Evolutionary conservation across 2,113 vertebrate genomes (phyloP), one percentile per base, ranked within the genome.

Genomic region (Gymnarchus niloticus): DNA sequence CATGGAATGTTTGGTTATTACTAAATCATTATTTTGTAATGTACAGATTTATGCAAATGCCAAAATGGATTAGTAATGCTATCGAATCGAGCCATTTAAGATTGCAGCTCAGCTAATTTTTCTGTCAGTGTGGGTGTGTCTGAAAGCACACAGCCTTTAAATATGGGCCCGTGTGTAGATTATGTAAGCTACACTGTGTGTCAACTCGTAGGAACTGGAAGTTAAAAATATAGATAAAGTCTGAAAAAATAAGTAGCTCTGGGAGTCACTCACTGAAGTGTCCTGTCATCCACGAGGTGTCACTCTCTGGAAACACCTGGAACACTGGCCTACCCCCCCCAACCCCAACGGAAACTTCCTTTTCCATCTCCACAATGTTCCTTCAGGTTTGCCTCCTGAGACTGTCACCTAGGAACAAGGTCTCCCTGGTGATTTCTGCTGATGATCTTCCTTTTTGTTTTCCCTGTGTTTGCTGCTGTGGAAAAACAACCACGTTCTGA

Each of bases 361-460:
- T 52, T 41, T 2, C 19, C 46, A 52, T 80, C 85, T 85, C 37
- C 69, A 56, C 23, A 37, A 17, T 41, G 21, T n/a, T 59, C n/a
- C 25, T 33, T 44, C 56, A 49, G 28, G 41, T 21, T 48, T 12
- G 65, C 12, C 76, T 41, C 76, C 19, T 2, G 76, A 46, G 41
- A 78, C 77, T 28, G 76, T 86, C 77, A 81, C 76, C 23, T 61
- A 81, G 85, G 77, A 81, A 46, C 56, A 1, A 2, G 12, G 37
- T 17, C 77, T 56, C 25, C 69, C 69, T 56, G n/a, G 28, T 56
- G 28, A 33, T 3, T 52, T 7, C 52, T 28, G 33, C 25, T 52
- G 49, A 48, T 48, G 14, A 7, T 7, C 23, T 48, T 7, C 76
- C 44, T 41, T 48, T 54, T 52, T 81, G 80, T 81, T 81, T 54